Percentiles rank a stretch among this genome's conserved stretches.
Evolutionary conservation across 1,140 invertebrate species (phyloP).

Genomic region (Papilio glaucus): DNA sequence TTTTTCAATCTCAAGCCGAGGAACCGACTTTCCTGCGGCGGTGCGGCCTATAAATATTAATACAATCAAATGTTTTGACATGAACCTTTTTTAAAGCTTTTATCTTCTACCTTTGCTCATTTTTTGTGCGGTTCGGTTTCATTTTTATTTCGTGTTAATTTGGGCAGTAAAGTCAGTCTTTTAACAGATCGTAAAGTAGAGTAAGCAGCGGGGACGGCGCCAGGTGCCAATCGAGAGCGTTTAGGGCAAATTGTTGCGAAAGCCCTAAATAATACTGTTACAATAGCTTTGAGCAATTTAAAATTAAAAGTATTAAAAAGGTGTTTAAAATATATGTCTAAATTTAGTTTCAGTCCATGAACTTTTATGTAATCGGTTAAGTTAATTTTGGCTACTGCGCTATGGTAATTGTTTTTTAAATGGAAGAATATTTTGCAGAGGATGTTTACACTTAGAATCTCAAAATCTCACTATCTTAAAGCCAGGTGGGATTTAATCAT

Average conservation of each 20-base stretch:
- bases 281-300: too few relatives aligned
- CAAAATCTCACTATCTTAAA: too few relatives aligned
- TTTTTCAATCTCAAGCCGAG: conserved; percentile 61
- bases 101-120: conserved; percentile 80
- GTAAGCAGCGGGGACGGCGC: conserved; percentile 61
- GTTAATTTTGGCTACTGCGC: too few relatives aligned
- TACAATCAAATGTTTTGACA: conserved; percentile 84
- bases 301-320: too few relatives aligned
- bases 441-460: too few relatives aligned
- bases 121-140: conserved; percentile 76
- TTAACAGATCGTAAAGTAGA: conserved; percentile 84
- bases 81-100: conserved; percentile 80
- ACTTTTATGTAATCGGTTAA: too few relatives aligned
- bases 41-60: conserved; percentile 81
- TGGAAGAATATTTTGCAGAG: too few relatives aligned
- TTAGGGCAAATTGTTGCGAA: conserved; percentile 47
- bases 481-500: too few relatives aligned
- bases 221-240: conserved; percentile 62
- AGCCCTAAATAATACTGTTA: background rate
- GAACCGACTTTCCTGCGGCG: conserved; percentile 75
- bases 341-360: too few relatives aligned
- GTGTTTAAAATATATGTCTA: too few relatives aligned
- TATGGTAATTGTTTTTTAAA: too few relatives aligned
- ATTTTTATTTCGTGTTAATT: conserved; percentile 85
- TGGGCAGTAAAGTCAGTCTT: conserved; percentile 83